Evolutionary conservation across 2,888 invertebrate species (phyloP).

Genomic region (Melikaiella ostensackeni): DNA sequence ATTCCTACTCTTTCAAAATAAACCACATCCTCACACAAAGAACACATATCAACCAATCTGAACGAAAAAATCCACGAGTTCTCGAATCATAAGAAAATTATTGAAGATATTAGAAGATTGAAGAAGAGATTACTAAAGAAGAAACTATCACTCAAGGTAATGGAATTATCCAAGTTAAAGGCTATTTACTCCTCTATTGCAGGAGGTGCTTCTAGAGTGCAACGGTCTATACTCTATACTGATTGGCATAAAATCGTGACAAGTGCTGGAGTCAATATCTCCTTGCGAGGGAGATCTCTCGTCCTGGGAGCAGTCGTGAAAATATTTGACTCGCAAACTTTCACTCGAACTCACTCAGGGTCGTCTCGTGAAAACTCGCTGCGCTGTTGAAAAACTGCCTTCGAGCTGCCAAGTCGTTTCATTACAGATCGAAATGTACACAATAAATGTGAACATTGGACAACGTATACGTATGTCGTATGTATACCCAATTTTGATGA

Average conservation of each 20-base stretch:
- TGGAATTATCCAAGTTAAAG: not conserved
- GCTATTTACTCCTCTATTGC: constrained; percentile 8
- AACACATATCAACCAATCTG: not conserved
- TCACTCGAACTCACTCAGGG: constrained; percentile 65
- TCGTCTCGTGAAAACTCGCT: constrained; percentile 57
- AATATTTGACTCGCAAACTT: constrained; percentile 59
- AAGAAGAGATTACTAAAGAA: not conserved
- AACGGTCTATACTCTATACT: constrained; percentile 18
- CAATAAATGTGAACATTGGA: no score
- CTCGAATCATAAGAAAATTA: not conserved
- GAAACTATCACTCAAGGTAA: not conserved
- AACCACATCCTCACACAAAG: no score
- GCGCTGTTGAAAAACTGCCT: constrained; percentile 27
- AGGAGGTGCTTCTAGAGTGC: constrained; percentile 26
- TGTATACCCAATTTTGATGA: constrained; percentile 1
- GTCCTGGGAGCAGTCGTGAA: constrained; percentile 44
- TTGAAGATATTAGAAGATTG: not conserved
- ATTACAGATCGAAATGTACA: constrained; percentile 4
- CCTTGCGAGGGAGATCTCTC: constrained; percentile 36
- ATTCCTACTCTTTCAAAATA: not conserved
- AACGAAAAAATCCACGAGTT: not conserved
- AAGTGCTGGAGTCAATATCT: constrained; percentile 30
- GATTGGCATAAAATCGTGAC: constrained; percentile 37
- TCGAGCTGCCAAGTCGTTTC: constrained; percentile 12
- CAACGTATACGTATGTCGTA: not conserved